A percentile compares a stretch with the other conserved stretches of the same genome.
Conservation (phyloP, 2,888 invertebrate species). For the Ophioninae sp. region DNA sequence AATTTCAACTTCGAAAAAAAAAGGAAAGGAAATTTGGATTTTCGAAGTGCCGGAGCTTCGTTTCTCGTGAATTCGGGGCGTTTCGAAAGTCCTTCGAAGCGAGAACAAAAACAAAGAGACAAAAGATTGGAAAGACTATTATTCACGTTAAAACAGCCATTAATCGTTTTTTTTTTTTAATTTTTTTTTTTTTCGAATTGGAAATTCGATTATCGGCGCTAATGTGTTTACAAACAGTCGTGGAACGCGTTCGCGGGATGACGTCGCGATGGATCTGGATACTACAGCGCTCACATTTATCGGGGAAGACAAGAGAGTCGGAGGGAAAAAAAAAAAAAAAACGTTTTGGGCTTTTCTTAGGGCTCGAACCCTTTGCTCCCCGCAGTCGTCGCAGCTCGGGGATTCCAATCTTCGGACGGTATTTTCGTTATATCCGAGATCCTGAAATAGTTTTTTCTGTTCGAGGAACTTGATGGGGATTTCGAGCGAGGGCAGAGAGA, state of each 20-base stretch:
- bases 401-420: constrained; percentile 70
- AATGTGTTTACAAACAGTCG: constrained; percentile 64
- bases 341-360: constrained; percentile 49
- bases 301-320: constrained; percentile 4
- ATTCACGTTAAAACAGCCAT: constrained; percentile 61
- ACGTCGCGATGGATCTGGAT: constrained; percentile 17
- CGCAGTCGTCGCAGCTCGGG: constrained; percentile 40
- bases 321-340: background rate
- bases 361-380: constrained; percentile 45
- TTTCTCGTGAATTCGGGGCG: constrained; percentile 16
- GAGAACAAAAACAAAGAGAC: constrained; percentile 3
- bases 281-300: constrained; percentile 18
- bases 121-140: constrained; percentile 41
- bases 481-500: constrained; percentile 58
- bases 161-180: constrained; percentile 38
- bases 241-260: constrained; percentile 1
- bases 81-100: background rate
- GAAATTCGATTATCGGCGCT: constrained; percentile 56
- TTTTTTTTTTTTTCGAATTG: constrained; percentile 12
- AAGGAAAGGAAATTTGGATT: background rate
- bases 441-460: constrained; percentile 76
- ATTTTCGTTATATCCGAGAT: constrained; percentile 61
- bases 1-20: background rate
- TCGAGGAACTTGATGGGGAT: constrained; percentile 29
- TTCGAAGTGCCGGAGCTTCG: background rate